Base-by-base conservation (phyloP, 2,797 vertebrate species). In the Sarcoramphus papa region DNA sequence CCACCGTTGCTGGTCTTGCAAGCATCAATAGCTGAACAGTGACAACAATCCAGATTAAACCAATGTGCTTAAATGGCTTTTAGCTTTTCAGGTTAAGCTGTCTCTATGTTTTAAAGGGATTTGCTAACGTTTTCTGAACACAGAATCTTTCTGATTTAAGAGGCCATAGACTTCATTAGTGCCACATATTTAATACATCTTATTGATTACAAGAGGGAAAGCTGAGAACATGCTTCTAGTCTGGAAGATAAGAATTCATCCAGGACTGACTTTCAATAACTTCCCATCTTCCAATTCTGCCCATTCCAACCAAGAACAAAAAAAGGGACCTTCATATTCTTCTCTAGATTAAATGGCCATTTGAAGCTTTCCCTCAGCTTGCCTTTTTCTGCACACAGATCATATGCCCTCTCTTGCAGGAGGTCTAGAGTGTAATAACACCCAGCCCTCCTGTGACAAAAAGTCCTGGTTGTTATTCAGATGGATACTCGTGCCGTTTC, bases 1-100 rank as follows among this genome's bases (percentile, higher is more conserved):
- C 99, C 99, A 5, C 99, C 99, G 0, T 99, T 99, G 77, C 95
- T 95, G 85, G 54, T 88, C 85, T 93, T 56, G 63, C 99, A 99
- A 7, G 98, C 97, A 3, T 99, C 97, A 50, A 98, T 95, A 33
- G 98, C 99, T 99, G 81, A 2, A 62, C 9, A 15, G 60, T 21
- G 75, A 41, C 9, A 67, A 17, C 17, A 56, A 24, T 33, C 10
- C 24, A 47, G 12, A 3, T 76, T 59, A 82, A 72, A 85, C 5
- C 22, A 27, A 3, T 14, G 40, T 85, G n/a, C 45, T 88, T 33
- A 47, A 47, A 25, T 37, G 40, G 28, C 9, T 69, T 51, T 73
- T 53, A 9, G 11, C 50, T 68, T 69, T 70, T 73, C 30, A 6
- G 18, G 16, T 40, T 57, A 69, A 70, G 14, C 9, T 50, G 25